Base-by-base conservation (phyloP, 2,113 vertebrate species). In the Corapipo altera region DNA sequence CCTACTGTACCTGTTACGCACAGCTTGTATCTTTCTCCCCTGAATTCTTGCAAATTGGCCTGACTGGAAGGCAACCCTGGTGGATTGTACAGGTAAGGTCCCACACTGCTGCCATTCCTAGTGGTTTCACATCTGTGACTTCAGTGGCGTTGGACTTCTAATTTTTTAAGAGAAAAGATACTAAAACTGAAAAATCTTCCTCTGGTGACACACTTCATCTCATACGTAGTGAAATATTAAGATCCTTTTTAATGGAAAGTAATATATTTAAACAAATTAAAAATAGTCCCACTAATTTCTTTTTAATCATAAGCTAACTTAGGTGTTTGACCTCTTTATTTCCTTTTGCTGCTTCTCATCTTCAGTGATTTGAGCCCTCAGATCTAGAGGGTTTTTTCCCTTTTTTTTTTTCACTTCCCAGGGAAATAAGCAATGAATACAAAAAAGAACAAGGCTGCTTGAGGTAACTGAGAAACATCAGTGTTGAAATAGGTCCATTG, bases 191-290 rank as follows among this genome's bases (percentile, higher is more conserved):
- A 93, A 86, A 90, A 89, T 58, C 70, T 87, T 97, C 80, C 92
- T 93, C 80, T 89, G 27, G 73, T 94, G 96, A 94, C 92, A 93
- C n/a, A 95, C 86, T 97, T 96, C 93, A 93, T 96, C 86, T 87
- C 80, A 92, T 71, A 91, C 89, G 95, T 72, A 69, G 76, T 75
- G 80, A 95, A 89, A 95, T 88, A 93, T 84, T 77, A 95, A 93
- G 88, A 90, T n/a, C 76, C 76, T 89, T 85, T 89, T 85, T 94
- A 94, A 97, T 91, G 91, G 91, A 87, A 95, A 86, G 91, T 96
- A 97, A 96, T 96, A 96, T 57, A 78, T 89, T 97, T 93, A 95
- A 96, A 95, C 70, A 82, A 95, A 96, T 96, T 97, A 96, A 97
- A 96, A 96, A 96, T 96, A 97, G 93, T 52, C 93, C 52, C 69